phyloP scores from a whole-genome alignment of 1,140 invertebrate genomes.

The Eupeodes corollae region DNA sequence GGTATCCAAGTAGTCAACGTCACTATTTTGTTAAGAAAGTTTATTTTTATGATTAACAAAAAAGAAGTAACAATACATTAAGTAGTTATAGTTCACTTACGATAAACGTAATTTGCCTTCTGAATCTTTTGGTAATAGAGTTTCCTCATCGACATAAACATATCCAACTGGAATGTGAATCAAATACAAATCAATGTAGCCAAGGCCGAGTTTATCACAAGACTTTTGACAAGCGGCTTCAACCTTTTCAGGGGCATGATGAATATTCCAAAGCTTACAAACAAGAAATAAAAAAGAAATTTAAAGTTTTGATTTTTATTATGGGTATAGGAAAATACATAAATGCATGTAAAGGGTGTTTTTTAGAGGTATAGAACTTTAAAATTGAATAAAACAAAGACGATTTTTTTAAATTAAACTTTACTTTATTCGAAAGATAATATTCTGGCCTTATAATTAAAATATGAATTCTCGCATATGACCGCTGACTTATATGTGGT shows the following conservation, averaged over 20 bases:
- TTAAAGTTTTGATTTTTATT: neutral
- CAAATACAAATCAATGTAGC: constrained; percentile 61
- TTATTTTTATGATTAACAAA: constrained; percentile 4
- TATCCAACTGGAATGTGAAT: constrained; percentile 55
- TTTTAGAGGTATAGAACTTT: too few species aligned
- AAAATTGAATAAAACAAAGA: too few species aligned
- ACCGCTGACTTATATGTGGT: too few species aligned
- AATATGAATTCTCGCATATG: too few species aligned
- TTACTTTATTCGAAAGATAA: too few species aligned
- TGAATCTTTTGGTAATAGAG: constrained; percentile 32
- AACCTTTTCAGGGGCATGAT: constrained; percentile 38
- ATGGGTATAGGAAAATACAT: too few species aligned
- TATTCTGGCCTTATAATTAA: too few species aligned
- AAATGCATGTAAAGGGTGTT: too few species aligned
- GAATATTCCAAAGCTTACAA: constrained; percentile 39
- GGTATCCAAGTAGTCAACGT: constrained; percentile 42
- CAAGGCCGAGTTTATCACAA: constrained; percentile 44
- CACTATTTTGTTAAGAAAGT: constrained; percentile 9
- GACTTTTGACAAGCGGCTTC: constrained; percentile 41
- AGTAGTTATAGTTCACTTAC: constrained; percentile 32
- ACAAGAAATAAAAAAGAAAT: neutral
- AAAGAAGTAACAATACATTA: constrained; percentile 38
- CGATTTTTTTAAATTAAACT: too few species aligned
- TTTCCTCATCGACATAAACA: constrained; percentile 25
- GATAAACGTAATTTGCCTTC: constrained; percentile 24